Percentiles rank a stretch among this genome's conserved stretches.
Conservation (phyloP, 53 echinoderm and acorn worm species). For the Zoroaster sp. region DNA sequence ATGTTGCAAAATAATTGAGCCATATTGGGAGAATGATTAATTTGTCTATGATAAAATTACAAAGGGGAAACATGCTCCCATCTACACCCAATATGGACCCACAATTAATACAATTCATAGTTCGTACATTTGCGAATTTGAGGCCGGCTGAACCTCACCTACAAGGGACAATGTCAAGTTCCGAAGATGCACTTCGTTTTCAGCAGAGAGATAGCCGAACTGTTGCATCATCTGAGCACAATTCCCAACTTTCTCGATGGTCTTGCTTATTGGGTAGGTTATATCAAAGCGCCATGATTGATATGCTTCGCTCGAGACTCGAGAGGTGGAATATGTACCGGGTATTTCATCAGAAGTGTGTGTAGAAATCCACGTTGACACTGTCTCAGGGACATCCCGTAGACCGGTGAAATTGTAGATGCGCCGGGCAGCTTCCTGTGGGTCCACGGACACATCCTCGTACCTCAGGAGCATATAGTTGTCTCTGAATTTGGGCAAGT, state of each 20-base stretch:
- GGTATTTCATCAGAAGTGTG: not conserved
- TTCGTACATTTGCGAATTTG: not conserved
- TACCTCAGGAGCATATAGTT: slow-evolving; percentile 39
- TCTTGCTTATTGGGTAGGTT: not conserved
- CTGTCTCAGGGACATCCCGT: not conserved
- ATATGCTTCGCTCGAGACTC: not conserved
- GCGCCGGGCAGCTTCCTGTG: not conserved
- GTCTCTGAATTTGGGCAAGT: slow-evolving; percentile 22
- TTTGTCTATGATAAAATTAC: too few species aligned
- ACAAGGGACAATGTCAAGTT: not conserved
- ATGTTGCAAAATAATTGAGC: too few species aligned
- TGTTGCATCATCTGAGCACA: not conserved
- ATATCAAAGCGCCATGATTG: not conserved
- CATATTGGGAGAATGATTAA: too few species aligned
- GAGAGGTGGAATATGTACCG: not conserved
- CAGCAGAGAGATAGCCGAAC: not conserved
- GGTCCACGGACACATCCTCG: slow-evolving; percentile 49
- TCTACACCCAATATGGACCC: too few species aligned
- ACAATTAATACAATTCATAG: not conserved
- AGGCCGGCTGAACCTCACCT: not conserved
- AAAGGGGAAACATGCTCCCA: too few species aligned
- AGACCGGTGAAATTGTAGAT: slow-evolving; percentile 42
- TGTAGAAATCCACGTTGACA: not conserved
- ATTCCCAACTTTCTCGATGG: not conserved
- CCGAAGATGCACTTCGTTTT: not conserved